Percentiles rank a stretch among this genome's conserved stretches.
These are phyloP conservation scores for Megaleporinus macrocephalus DNA, from an alignment of 2,113 vertebrate genomes.

Conservation along the genomic window DNA sequence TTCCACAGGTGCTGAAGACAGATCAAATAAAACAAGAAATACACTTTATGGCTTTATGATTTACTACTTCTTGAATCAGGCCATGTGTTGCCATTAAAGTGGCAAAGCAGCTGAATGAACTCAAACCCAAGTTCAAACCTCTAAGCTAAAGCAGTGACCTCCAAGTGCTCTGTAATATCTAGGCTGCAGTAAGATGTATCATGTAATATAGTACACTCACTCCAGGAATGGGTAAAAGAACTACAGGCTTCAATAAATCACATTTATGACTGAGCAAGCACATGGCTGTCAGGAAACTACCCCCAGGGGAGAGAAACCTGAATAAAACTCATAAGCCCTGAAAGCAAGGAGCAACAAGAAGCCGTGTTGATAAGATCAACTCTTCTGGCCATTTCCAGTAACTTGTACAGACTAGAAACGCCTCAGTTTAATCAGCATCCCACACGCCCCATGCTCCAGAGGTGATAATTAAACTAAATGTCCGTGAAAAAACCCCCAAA, in stretches of 20 bases:
- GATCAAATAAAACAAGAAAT: neutral
- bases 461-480: neutral
- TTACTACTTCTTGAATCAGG: slow-evolving; percentile 12
- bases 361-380: slow-evolving; percentile 43
- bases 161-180: neutral
- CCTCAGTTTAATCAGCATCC: slow-evolving; percentile 5
- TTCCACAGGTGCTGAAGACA: slow-evolving; percentile 63
- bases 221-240: slow-evolving; percentile 44
- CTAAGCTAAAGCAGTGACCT: neutral
- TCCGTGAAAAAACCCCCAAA: no score
- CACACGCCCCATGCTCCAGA: neutral
- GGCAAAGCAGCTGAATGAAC: neutral
- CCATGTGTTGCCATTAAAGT: neutral
- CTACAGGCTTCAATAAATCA: slow-evolving; percentile 65
- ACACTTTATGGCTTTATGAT: neutral
- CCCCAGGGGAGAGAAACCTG: slow-evolving; percentile 56
- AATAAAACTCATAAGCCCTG: slow-evolving; percentile 65
- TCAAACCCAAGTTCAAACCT: neutral
- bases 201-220: neutral
- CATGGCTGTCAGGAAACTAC: slow-evolving; percentile 66
- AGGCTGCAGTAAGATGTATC: neutral
- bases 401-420: neutral
- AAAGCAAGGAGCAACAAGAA: slow-evolving; percentile 53
- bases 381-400: neutral
- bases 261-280: slow-evolving; percentile 63